Evolutionary conservation across 2,797 vertebrate species (phyloP).

Genomic region (Typhlichthys subterraneus): DNA sequence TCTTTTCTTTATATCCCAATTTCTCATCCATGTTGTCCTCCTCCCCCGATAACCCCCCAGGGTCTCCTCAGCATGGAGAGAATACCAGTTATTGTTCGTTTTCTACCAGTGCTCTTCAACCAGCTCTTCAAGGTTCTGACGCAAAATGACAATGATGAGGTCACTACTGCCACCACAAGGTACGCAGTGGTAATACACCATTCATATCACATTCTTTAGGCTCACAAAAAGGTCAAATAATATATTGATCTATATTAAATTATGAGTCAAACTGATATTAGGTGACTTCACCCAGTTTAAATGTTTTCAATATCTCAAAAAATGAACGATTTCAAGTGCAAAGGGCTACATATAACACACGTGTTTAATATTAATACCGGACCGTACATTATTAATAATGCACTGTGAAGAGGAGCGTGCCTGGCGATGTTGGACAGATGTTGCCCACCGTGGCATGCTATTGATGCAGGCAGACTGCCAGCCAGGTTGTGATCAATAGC

Average conservation of each 20-base stretch:
- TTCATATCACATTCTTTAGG: not conserved
- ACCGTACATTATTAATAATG: not conserved
- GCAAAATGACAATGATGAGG: slow-evolving; percentile 89
- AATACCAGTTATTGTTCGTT: slow-evolving; percentile 91
- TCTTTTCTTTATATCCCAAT: no score
- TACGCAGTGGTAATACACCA: slow-evolving; percentile 61
- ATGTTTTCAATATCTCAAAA: no score
- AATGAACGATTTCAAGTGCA: no score
- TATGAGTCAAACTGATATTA: no score
- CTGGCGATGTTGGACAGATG: slow-evolving; percentile 1
- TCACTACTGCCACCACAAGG: slow-evolving; percentile 89
- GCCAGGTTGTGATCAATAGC: not conserved
- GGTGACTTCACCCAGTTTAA: no score
- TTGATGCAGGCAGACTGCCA: not conserved
- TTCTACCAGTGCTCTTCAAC: slow-evolving; percentile 95
- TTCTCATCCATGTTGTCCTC: not conserved
- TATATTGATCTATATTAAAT: not conserved
- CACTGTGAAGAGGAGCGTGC: not conserved
- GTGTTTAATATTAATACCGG: not conserved
- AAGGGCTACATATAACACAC: no score
- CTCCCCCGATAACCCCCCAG: slow-evolving; percentile 64
- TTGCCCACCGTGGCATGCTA: not conserved
- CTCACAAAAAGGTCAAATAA: not conserved
- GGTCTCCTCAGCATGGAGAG: slow-evolving; percentile 94
- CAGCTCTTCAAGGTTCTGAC: slow-evolving; percentile 94